A percentile compares a stretch with the other conserved stretches of the same genome.
Evolutionary conservation across 2,888 invertebrate species (phyloP).

Genomic region (Synergus laeviventris): DNA sequence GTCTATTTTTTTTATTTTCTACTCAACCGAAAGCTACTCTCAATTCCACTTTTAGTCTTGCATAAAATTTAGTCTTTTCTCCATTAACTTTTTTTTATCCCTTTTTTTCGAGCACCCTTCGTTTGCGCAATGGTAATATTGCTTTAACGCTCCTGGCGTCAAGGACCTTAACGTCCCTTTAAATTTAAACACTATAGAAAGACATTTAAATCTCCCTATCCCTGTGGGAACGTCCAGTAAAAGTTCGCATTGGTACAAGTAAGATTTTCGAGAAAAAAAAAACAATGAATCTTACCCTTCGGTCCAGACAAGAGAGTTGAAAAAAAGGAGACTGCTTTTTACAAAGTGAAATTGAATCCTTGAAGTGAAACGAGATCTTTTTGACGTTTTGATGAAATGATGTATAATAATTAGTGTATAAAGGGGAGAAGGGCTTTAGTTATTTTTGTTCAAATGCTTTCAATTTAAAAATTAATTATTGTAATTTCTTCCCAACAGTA

Average conservation of each 20-base stretch:
- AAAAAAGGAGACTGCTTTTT: slow-evolving; percentile 33
- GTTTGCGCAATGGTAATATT: not conserved
- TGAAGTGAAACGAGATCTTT: not conserved
- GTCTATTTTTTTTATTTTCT: slow-evolving; percentile 9
- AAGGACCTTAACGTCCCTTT: slow-evolving; percentile 2
- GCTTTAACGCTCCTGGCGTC: not conserved
- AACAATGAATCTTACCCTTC: slow-evolving; percentile 61
- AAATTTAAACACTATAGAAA: slow-evolving; percentile 45
- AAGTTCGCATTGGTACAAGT: slow-evolving; percentile 49
- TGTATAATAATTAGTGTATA: slow-evolving; percentile 7
- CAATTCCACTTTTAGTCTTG: slow-evolving; percentile 11
- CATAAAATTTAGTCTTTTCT: slow-evolving; percentile 1
- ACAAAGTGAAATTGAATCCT: slow-evolving; percentile 5
- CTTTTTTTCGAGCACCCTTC: not conserved
- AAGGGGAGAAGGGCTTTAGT: not conserved
- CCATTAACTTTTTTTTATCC: not conserved
- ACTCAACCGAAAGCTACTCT: not conserved
- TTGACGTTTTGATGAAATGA: slow-evolving; percentile 9
- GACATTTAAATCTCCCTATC: slow-evolving; percentile 65
- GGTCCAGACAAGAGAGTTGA: slow-evolving; percentile 49
- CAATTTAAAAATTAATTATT: too few relatives aligned
- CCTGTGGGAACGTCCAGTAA: slow-evolving; percentile 67
- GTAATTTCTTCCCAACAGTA: too few relatives aligned
- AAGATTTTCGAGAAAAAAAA: slow-evolving; percentile 48
- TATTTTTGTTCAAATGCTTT: too few relatives aligned